Conservation (phyloP, 2,888 invertebrate genomes). For the Clitarchus hookeri region DNA sequence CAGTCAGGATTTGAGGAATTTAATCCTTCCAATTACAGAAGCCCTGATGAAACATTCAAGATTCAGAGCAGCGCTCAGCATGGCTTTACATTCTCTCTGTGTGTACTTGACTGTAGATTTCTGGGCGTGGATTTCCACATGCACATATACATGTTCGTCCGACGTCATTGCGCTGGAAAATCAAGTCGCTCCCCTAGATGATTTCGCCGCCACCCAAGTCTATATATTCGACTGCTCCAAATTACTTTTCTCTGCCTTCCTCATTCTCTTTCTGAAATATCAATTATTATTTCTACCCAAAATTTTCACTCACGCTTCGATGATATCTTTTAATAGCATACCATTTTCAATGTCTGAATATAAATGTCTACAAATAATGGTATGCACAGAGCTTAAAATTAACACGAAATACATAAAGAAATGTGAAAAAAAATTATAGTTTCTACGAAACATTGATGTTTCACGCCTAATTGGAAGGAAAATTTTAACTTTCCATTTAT, state of each 20-base stretch:
- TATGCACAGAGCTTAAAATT: too few relatives aligned
- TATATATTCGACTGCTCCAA: background rate
- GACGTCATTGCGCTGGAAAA: background rate
- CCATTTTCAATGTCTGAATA: too few relatives aligned
- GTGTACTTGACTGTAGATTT: slow-evolving; percentile 3
- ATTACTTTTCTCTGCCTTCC: background rate
- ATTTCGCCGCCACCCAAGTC: background rate
- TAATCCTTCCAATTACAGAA: slow-evolving; percentile 39
- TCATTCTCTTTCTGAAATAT: background rate
- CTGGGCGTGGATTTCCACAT: background rate
- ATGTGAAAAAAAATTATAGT: too few relatives aligned
- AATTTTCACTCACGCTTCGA: background rate
- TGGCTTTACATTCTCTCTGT: slow-evolving; percentile 22
- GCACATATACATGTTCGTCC: background rate
- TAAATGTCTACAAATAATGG: too few relatives aligned
- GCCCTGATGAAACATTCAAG: slow-evolving; percentile 39
- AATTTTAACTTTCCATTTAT: too few relatives aligned
- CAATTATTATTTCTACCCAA: background rate
- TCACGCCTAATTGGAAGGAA: too few relatives aligned
- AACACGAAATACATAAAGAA: too few relatives aligned
- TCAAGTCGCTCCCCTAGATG: slow-evolving; percentile 5
- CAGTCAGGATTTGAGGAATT: slow-evolving; percentile 33
- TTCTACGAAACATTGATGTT: too few relatives aligned
- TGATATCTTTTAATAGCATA: background rate
- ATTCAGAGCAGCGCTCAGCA: slow-evolving; percentile 32